Evolutionary conservation across 2,797 vertebrate species (phyloP).

Genomic region (Trematomus bernacchii): DNA sequence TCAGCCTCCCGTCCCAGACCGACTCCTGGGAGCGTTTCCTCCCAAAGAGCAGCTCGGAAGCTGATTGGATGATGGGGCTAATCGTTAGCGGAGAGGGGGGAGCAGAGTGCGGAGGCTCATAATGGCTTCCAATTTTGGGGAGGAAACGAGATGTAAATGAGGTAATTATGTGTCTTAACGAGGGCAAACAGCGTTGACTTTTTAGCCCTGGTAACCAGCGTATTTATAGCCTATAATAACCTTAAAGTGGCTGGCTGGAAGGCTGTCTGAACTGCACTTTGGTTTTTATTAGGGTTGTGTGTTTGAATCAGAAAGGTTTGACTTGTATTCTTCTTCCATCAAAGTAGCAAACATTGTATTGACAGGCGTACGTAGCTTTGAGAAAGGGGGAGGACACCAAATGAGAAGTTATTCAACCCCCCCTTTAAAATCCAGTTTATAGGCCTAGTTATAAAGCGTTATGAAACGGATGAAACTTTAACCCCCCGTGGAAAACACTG

Average conservation of each 20-base stretch:
- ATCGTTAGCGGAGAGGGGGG: conserved; percentile 43
- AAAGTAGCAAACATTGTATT: conserved; percentile 35
- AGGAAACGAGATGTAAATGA: conserved; percentile 89
- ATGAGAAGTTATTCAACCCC: conserved; percentile 2
- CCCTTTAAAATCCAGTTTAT: background rate
- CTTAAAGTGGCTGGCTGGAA: conserved; percentile 82
- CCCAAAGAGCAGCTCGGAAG: conserved; percentile 51
- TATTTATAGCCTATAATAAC: conserved; percentile 87
- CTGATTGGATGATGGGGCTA: conserved; percentile 78
- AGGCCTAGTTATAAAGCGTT: conserved; percentile 22
- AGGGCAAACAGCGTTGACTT: conserved; percentile 82
- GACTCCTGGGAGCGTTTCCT: conserved; percentile 62
- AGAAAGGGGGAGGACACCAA: background rate
- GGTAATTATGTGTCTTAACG: conserved; percentile 87
- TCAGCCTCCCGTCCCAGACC: conserved; percentile 44
- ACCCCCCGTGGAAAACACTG: conserved; percentile 22
- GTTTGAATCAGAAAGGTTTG: conserved; percentile 59
- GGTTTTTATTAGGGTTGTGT: conserved; percentile 66
- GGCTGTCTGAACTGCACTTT: conserved; percentile 76
- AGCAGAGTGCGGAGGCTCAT: conserved; percentile 65
- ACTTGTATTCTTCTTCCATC: conserved; percentile 60
- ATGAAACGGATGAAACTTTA: conserved; percentile 35
- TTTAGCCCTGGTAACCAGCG: conserved; percentile 73
- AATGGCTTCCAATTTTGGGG: conserved; percentile 85
- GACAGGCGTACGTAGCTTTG: conserved; percentile 28